These are phyloP conservation scores for Eptatretus burgeri DNA, from an alignment of 2,113 vertebrate species.

Conservation along the genomic window DNA sequence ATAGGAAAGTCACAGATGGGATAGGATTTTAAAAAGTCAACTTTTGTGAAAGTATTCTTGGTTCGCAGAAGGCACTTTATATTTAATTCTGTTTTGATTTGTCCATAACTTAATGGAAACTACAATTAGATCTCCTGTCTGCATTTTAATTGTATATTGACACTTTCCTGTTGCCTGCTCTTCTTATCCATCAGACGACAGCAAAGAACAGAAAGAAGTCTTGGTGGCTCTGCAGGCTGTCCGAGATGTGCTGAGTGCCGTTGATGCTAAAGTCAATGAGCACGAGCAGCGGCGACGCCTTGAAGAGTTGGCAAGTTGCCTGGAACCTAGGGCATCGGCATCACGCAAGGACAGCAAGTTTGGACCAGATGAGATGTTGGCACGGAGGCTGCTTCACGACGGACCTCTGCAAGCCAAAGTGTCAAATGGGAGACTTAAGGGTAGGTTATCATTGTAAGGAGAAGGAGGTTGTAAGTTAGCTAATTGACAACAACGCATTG, in stretches of 20 bases:
- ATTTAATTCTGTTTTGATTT: neutral
- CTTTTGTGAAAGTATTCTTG: neutral
- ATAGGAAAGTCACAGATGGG: no score
- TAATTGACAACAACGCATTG: neutral
- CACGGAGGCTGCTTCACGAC: constrained; percentile 30
- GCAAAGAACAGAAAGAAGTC: constrained; percentile 39
- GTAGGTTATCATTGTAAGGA: constrained; percentile 16
- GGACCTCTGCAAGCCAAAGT: constrained; percentile 60
- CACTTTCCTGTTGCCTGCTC: neutral
- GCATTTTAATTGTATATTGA: neutral
- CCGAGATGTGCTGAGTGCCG: constrained; percentile 38
- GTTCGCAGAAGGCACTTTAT: neutral
- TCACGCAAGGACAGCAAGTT: constrained; percentile 56
- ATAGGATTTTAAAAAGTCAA: no score
- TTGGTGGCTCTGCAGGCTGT: constrained; percentile 35
- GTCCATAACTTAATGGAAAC: neutral
- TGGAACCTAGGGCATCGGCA: constrained; percentile 45
- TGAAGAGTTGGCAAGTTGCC: constrained; percentile 33
- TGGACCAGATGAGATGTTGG: constrained; percentile 40
- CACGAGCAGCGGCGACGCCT: constrained; percentile 42
- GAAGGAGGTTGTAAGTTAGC: neutral
- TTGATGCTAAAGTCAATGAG: constrained; percentile 46
- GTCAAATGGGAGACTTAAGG: constrained; percentile 54
- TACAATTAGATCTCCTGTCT: neutral
- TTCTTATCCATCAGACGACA: constrained; percentile 21